Evolutionary conservation across 2,113 vertebrate species (phyloP).

Genomic region (Melanotaenia duboulayi): DNA sequence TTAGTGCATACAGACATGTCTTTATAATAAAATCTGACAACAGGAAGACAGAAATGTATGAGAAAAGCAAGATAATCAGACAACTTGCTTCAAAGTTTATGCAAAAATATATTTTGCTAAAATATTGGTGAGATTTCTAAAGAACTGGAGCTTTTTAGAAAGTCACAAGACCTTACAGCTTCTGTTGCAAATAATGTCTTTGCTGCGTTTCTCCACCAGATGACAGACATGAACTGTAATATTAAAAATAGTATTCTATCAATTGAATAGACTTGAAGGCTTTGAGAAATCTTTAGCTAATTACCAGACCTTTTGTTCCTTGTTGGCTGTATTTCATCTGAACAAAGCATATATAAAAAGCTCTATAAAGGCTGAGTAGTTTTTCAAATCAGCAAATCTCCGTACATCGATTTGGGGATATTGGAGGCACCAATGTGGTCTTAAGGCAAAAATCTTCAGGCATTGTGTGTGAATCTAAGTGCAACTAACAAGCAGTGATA

Average conservation of each 20-base stretch:
- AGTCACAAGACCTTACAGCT: conserved; percentile 29
- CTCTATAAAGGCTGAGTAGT: not conserved
- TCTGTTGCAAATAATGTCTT: conserved; percentile 28
- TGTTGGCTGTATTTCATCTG: conserved; percentile 15
- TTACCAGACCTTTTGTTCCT: not conserved
- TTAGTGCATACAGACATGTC: conserved; percentile 81
- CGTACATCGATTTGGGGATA: conserved; percentile 31
- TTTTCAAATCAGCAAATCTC: conserved; percentile 26
- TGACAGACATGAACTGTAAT: conserved; percentile 55
- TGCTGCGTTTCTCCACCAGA: conserved; percentile 60
- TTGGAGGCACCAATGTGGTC: conserved; percentile 76
- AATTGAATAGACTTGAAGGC: not conserved
- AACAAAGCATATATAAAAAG: conserved; percentile 14
- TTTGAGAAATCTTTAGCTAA: conserved; percentile 8
- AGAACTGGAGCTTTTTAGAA: conserved; percentile 35
- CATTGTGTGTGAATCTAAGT: conserved; percentile 48
- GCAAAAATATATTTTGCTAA: conserved; percentile 53
- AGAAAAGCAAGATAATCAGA: conserved; percentile 23
- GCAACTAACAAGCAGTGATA: conserved; percentile 57
- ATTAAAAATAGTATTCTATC: not conserved
- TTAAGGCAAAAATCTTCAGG: conserved; percentile 74
- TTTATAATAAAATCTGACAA: conserved; percentile 52
- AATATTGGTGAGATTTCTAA: conserved; percentile 44
- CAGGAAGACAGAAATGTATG: conserved; percentile 20
- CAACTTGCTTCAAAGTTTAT: conserved; percentile 39